Conservation (phyloP, 2,113 vertebrate species). For the Amphiprion ocellaris region DNA sequence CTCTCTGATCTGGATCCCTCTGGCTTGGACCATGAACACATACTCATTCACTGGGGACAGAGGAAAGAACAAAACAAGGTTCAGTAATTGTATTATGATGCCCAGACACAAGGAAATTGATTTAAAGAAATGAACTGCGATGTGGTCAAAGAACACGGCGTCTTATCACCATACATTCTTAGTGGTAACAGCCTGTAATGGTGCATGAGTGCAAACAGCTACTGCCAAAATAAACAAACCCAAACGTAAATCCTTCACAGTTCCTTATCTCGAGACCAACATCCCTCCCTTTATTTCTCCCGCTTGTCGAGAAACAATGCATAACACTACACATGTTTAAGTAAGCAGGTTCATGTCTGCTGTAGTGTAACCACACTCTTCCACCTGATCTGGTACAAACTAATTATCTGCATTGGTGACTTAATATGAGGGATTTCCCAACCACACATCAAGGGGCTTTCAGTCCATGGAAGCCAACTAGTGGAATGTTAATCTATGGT, state of each 20-base stretch:
- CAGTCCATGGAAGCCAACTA: constrained; percentile 31
- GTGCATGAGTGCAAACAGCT: not conserved
- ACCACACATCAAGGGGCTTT: constrained; percentile 33
- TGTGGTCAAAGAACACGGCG: no score
- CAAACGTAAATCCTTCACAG: not conserved
- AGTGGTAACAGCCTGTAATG: not conserved
- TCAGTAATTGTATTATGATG: constrained; percentile 2
- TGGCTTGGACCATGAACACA: constrained; percentile 98
- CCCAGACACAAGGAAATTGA: not conserved
- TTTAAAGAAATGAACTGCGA: no score
- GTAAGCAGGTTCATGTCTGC: not conserved
- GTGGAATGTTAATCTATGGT: constrained; percentile 48
- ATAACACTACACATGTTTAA: not conserved
- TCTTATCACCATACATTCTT: no score
- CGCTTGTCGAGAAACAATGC: constrained; percentile 1
- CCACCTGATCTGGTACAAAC: constrained; percentile 38
- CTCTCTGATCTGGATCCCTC: constrained; percentile 93
- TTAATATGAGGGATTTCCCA: constrained; percentile 40
- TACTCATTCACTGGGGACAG: constrained; percentile 94
- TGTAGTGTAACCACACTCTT: constrained; percentile 6
- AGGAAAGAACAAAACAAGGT: constrained; percentile 2
- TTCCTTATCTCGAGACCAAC: not conserved
- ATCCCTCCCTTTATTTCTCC: not conserved
- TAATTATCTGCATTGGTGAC: constrained; percentile 29
- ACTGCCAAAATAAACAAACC: not conserved